Percentiles rank a stretch among this genome's conserved stretches.
phyloP scores from a whole-genome alignment of 2,797 vertebrate species.

The Anguilla anguilla region DNA sequence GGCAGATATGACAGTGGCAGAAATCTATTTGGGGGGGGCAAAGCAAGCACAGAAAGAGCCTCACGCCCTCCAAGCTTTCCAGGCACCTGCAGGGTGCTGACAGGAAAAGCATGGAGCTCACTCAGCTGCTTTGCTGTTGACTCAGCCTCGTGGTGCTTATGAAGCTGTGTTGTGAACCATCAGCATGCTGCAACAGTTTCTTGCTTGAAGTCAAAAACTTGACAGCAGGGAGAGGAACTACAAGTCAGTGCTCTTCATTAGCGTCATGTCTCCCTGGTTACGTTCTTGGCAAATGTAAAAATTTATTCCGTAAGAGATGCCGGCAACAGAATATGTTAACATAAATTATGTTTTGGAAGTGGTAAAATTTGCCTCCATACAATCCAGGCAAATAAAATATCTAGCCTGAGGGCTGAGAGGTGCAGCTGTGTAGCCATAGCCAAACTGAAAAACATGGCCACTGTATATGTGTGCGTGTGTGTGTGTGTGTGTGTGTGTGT shows the following conservation, averaged over 20 bases:
- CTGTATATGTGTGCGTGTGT: background rate
- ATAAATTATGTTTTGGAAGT: background rate
- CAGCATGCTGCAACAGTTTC: background rate
- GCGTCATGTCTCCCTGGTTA: background rate
- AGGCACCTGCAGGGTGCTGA: background rate
- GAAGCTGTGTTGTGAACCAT: background rate
- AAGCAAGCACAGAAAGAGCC: background rate
- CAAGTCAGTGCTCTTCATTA: background rate
- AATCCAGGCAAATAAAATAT: background rate
- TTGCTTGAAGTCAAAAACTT: background rate
- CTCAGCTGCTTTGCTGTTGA: background rate
- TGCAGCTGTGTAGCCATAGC: background rate
- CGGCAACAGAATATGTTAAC: background rate
- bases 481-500: slow-evolving; percentile 30
- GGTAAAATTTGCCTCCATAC: background rate
- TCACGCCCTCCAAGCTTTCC: background rate
- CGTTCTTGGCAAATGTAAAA: background rate
- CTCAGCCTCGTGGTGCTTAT: background rate
- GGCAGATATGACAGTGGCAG: background rate
- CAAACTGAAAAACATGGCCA: background rate
- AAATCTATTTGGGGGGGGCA: background rate
- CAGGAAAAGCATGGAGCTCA: background rate
- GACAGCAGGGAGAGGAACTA: background rate
- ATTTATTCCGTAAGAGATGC: background rate
- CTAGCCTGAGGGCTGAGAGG: background rate